Evolutionary conservation across 2,113 vertebrate genomes (phyloP).

Genomic region (Phylloscopus whistleri): DNA sequence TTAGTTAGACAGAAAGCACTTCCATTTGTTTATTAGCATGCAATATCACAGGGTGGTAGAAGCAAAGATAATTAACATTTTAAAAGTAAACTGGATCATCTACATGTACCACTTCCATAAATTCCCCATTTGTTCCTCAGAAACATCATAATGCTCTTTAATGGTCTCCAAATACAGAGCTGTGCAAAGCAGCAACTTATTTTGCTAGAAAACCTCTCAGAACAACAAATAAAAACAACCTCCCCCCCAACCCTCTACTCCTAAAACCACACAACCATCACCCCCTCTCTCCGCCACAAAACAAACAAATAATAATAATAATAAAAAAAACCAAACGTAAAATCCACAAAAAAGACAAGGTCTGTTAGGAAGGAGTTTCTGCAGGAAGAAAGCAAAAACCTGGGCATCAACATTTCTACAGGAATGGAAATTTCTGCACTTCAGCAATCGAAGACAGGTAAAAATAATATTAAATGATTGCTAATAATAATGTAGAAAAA

Average conservation of each 20-base stretch:
- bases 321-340: neutral
- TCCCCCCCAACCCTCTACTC: too few relatives aligned
- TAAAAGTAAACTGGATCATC: neutral
- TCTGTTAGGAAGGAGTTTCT: neutral
- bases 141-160: neutral
- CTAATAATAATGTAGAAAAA: neutral
- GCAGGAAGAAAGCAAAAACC: neutral
- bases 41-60: neutral
- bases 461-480: neutral
- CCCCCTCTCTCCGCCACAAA: accelerated
- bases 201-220: neutral
- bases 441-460: neutral
- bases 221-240: neutral
- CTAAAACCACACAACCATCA: neutral
- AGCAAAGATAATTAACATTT: neutral
- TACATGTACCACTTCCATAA: neutral
- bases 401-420: neutral
- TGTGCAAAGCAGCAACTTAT: neutral
- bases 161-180: neutral
- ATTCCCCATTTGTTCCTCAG: neutral
- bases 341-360: neutral
- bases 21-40: neutral
- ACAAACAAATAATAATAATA: neutral
- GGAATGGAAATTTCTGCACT: neutral
- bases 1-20: neutral